Evolutionary conservation across 2,888 invertebrate species (phyloP), one percentile per base, ranked within the genome.

Genomic region (Hofmannophila pseudospretella): DNA sequence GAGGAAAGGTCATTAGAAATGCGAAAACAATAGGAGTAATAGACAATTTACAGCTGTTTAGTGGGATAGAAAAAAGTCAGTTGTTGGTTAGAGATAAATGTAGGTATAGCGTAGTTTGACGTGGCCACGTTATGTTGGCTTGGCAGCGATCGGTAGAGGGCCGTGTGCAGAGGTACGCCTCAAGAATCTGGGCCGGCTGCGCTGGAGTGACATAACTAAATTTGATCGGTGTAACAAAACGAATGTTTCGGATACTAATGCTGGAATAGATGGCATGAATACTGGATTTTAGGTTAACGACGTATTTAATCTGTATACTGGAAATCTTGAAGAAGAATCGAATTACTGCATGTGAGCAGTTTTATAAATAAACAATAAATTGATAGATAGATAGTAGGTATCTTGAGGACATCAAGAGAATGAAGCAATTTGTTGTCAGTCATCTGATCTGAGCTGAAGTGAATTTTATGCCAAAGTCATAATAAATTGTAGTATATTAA

Each of bases 151-250:
- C 59, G 49, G 47, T 43, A 57, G 76, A 68, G 85, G 70, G 85
- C 85, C 85, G 85, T 86, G 85, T 72, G 85, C 85, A 86, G 67
- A 76, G 71, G 73, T 73, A 63, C 72, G 76, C 66, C 60, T 62
- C 56, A 66, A 58, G 79, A 79, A 85, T 82, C 77, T 81, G 77
- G 82, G 81, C 66, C 85, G 81, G 53, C 85, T 86, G 85, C 80
- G 53, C 85, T 86, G 85, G 85, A 86, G 80, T 81, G 84, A 84
- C 85, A 84, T 74, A 78, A 84, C 82, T 85, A 85, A 81, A 82
- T 85, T 81, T 80, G 80, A 84, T 79, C 76, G 57, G 63, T 58
- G 68, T 63, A 75, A 81, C 79, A 81, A 77, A 78, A 62, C 60
- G 66, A 71, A 73, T 73, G 64, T 67, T 67, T 64, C 59, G 50